These are phyloP conservation scores for Tiliqua scincoides DNA, from an alignment of 2,113 vertebrate genomes.

Conservation along the genomic window DNA sequence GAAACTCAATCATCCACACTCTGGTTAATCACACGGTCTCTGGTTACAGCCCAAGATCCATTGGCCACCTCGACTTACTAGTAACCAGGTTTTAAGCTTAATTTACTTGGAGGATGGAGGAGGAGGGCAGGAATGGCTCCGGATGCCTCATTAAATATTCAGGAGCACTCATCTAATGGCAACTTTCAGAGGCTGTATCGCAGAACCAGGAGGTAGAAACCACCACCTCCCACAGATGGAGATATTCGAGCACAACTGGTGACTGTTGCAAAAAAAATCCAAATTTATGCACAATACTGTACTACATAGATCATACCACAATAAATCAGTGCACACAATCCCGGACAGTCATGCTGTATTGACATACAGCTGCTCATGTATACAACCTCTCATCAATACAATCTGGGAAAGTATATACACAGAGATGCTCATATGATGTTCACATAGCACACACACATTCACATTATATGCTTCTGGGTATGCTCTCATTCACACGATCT, in stretches of 20 bases:
- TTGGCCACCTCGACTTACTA: background rate
- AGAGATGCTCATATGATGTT: background rate
- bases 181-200: background rate
- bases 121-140: background rate
- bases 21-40: background rate
- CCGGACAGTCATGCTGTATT: background rate
- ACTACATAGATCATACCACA: background rate
- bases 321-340: background rate
- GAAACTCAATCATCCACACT: background rate
- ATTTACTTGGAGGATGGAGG: background rate
- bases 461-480: background rate
- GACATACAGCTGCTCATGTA: background rate
- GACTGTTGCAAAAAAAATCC: background rate
- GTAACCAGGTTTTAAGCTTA: background rate
- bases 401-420: background rate
- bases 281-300: background rate
- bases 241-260: background rate
- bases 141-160: slow-evolving; percentile 31
- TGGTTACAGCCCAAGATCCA: background rate
- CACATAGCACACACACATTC: background rate
- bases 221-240: background rate
- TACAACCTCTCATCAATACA: background rate
- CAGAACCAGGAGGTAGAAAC: background rate
- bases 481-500: background rate
- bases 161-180: slow-evolving; percentile 1